Conservation (phyloP, 2,113 vertebrate genomes). For the Catagonus wagneri region DNA sequence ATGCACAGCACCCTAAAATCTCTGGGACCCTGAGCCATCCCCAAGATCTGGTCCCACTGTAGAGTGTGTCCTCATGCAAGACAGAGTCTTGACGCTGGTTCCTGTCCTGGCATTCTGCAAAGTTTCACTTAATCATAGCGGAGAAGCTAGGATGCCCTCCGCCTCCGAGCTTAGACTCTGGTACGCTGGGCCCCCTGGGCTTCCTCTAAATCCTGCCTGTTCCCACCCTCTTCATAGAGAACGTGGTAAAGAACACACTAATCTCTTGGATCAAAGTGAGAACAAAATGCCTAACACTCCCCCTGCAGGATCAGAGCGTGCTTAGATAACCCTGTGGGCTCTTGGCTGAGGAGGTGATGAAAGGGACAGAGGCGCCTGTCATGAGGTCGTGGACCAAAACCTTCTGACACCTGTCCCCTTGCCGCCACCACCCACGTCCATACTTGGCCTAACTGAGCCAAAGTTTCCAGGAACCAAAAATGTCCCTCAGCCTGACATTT, state of each 20-base stretch:
- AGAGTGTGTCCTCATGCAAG: background rate
- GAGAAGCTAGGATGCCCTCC: background rate
- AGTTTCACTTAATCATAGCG: slow-evolving; percentile 20
- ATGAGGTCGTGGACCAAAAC: slow-evolving; percentile 40
- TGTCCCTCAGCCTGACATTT: background rate
- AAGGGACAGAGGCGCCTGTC: slow-evolving; percentile 19
- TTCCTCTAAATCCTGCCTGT: slow-evolving; percentile 51
- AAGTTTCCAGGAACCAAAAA: slow-evolving; percentile 55
- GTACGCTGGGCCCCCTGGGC: background rate
- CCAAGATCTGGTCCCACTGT: background rate
- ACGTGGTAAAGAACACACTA: slow-evolving; percentile 25
- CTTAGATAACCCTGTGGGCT: slow-evolving; percentile 34
- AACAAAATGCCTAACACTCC: background rate
- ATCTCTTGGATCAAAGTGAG: slow-evolving; percentile 65
- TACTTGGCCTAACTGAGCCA: background rate
- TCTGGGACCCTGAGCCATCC: fast-evolving
- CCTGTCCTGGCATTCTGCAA: background rate
- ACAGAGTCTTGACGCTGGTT: background rate
- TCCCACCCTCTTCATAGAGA: slow-evolving; percentile 23
- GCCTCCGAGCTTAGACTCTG: background rate
- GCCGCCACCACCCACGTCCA: background rate
- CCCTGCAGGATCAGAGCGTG: slow-evolving; percentile 19
- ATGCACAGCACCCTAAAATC: background rate
- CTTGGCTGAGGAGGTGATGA: slow-evolving; percentile 57
- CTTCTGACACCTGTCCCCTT: slow-evolving; percentile 47